phyloP scores from a whole-genome alignment of 2,888 invertebrate genomes.

The Nephrotoma appendiculata region DNA sequence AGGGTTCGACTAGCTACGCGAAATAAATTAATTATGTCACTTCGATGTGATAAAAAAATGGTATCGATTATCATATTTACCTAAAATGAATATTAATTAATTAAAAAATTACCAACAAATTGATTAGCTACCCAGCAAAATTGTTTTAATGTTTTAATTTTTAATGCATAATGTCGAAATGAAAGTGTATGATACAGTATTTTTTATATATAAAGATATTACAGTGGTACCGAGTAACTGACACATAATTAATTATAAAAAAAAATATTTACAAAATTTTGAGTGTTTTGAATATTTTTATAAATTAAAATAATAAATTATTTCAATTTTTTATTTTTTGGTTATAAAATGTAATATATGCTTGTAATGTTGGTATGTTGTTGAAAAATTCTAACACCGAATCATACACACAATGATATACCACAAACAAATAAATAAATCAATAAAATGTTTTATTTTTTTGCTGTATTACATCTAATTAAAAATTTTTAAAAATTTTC shows the following conservation, averaged over 20 bases:
- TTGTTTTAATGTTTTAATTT: background rate
- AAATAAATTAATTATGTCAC: too few species aligned
- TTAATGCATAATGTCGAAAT: background rate
- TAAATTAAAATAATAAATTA: background rate
- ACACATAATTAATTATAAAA: background rate
- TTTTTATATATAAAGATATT: background rate
- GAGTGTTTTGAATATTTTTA: background rate
- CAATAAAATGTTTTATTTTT: background rate
- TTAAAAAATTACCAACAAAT: background rate
- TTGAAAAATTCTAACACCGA: background rate
- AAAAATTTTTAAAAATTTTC: background rate
- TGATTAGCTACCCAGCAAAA: background rate
- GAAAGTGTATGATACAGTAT: background rate
- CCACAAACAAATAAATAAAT: background rate
- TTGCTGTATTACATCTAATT: background rate
- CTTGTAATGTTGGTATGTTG: background rate
- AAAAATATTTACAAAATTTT: background rate
- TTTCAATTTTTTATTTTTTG: background rate
- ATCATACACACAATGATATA: background rate
- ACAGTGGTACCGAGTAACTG: background rate
- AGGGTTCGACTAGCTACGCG: too few species aligned
- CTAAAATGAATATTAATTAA: background rate
- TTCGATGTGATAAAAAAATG: background rate
- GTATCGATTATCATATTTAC: background rate
- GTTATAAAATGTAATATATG: background rate